These are phyloP conservation scores for Ectemnius continuus DNA, from an alignment of 2,888 invertebrate genomes.

Conservation along the genomic window DNA sequence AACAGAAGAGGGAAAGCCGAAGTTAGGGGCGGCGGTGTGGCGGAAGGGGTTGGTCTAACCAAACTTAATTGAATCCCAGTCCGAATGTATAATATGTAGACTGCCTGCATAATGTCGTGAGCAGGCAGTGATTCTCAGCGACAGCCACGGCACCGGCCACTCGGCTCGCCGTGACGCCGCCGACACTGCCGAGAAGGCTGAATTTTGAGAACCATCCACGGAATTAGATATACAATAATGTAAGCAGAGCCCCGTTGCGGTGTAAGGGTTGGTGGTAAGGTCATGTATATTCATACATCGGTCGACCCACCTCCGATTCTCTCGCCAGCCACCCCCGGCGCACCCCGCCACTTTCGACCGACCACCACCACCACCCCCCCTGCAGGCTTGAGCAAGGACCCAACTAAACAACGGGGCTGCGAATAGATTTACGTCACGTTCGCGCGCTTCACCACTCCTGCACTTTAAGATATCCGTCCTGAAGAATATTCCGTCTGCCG, in stretches of 20 bases:
- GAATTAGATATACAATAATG: conserved; percentile 79
- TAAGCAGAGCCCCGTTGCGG: conserved; percentile 77
- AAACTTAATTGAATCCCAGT: conserved; percentile 78
- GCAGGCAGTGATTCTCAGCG: conserved; percentile 69
- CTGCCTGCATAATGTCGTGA: conserved; percentile 78
- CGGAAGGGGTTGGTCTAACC: conserved; percentile 70
- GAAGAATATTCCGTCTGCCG: conserved; percentile 43
- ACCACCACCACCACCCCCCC: conserved; percentile 45
- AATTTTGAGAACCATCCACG: conserved; percentile 75
- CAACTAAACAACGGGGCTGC: conserved; percentile 69
- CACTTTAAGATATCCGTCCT: conserved; percentile 55
- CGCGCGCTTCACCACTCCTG: conserved; percentile 56
- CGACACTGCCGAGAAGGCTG: conserved; percentile 38
- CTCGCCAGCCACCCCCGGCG: conserved; percentile 64
- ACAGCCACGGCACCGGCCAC: conserved; percentile 22
- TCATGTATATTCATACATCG: conserved; percentile 78
- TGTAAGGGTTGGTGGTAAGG: conserved; percentile 77
- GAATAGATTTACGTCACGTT: conserved; percentile 72
- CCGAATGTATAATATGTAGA: conserved; percentile 79
- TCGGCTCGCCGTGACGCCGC: conserved; percentile 8
- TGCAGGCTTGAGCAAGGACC: conserved; percentile 43
- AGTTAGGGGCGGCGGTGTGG: conserved; percentile 32
- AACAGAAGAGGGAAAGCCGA: conserved; percentile 35
- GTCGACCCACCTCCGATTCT: conserved; percentile 76
- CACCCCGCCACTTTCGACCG: conserved; percentile 76